phyloP scores from a whole-genome alignment of 2,888 invertebrate species.

The Ophion slaviceki region DNA sequence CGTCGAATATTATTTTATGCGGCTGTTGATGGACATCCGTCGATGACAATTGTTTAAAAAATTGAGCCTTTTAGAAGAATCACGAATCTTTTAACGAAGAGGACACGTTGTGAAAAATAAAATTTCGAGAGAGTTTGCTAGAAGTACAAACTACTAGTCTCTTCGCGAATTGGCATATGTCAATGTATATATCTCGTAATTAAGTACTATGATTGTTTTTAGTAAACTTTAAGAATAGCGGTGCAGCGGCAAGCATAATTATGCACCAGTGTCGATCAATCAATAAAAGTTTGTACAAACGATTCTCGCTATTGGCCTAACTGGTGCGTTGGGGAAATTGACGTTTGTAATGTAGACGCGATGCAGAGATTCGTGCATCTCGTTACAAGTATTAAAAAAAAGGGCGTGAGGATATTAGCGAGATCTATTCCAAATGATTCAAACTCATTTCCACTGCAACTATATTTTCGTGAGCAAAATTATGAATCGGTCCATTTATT shows the following conservation, averaged over 20 bases:
- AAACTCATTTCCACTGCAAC: no score
- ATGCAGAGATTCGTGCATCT: background rate
- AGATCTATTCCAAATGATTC: no score
- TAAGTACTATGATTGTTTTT: constrained; percentile 37
- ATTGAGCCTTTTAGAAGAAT: constrained; percentile 2
- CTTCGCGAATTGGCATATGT: constrained; percentile 18
- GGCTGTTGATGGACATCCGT: background rate
- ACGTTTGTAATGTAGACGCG: background rate
- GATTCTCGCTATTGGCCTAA: constrained; percentile 5
- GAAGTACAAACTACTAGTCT: background rate
- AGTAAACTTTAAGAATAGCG: background rate
- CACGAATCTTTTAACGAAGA: background rate
- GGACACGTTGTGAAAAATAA: background rate
- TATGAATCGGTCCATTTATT: no score
- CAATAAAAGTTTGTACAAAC: constrained; percentile 48
- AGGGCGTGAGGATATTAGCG: no score
- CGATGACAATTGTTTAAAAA: background rate
- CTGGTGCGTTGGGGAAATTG: background rate
- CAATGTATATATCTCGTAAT: constrained; percentile 33
- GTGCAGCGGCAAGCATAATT: constrained; percentile 1
- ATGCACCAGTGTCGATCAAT: constrained; percentile 17
- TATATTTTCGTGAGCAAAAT: no score
- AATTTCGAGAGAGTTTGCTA: background rate
- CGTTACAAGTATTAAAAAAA: no score
- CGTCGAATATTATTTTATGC: background rate